Evolutionary conservation across 2,113 vertebrate species (phyloP).

Genomic region (Nycticorax nycticorax): DNA sequence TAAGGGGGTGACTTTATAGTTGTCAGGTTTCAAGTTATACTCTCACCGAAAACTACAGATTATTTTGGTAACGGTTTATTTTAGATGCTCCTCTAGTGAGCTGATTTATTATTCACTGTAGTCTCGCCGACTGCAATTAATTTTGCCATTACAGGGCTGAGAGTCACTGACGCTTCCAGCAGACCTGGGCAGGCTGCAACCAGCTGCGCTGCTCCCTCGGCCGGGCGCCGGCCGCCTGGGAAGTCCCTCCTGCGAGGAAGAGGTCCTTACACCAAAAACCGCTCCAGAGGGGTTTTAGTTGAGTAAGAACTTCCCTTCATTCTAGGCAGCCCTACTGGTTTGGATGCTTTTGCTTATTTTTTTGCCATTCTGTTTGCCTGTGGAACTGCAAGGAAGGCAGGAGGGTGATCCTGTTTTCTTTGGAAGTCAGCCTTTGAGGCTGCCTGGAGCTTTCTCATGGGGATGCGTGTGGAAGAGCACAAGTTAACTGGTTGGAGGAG

Average conservation of each 20-base stretch:
- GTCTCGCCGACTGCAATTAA: background rate
- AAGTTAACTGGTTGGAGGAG: background rate
- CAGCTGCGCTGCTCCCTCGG: background rate
- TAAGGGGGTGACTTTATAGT: background rate
- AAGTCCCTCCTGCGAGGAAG: background rate
- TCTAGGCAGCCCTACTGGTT: background rate
- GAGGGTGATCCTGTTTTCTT: background rate
- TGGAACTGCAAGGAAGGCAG: background rate
- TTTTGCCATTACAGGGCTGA: background rate
- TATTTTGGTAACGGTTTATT: background rate
- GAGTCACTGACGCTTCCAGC: background rate
- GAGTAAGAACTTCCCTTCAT: background rate
- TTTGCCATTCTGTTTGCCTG: background rate
- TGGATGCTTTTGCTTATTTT: background rate
- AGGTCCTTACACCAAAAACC: background rate
- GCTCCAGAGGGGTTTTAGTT: background rate
- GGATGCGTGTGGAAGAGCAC: fast-evolving
- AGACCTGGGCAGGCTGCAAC: background rate
- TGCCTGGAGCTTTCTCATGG: fast-evolving
- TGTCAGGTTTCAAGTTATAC: background rate
- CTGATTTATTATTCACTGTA: background rate
- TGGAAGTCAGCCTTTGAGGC: background rate
- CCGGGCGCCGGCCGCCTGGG: fast-evolving
- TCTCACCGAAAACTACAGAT: background rate
- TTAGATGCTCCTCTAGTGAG: background rate